Conservation (phyloP, 2,797 vertebrate species). For the Psittacula derbiana region DNA sequence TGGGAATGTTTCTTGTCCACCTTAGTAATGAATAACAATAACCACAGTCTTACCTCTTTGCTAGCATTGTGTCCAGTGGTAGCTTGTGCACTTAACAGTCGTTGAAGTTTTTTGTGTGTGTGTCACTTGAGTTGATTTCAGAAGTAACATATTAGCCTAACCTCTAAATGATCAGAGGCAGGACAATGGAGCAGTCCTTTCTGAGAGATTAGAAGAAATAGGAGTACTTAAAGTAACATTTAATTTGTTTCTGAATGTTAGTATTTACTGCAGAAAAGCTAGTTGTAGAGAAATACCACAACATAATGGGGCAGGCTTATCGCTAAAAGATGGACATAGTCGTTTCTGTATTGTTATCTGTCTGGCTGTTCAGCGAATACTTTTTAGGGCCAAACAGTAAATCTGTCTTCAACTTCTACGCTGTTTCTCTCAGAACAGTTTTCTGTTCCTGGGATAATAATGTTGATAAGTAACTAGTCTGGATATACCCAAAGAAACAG, state of each 20-base stretch:
- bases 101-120: background rate
- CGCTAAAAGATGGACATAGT: fast-evolving
- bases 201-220: background rate
- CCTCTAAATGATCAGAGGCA: background rate
- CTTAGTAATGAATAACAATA: background rate
- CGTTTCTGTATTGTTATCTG: background rate
- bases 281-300: background rate
- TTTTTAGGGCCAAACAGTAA: background rate
- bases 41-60: background rate
- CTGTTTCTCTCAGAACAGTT: background rate
- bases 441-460: background rate
- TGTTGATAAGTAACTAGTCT: background rate
- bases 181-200: background rate
- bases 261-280: background rate
- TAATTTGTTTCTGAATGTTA: background rate
- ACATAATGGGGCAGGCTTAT: background rate
- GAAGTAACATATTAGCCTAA: background rate
- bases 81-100: background rate
- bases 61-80: background rate
- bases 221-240: background rate
- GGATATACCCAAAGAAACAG: background rate
- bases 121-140: background rate
- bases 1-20: background rate
- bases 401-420: background rate
- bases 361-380: background rate